These are phyloP conservation scores for Brienomyrus longianalis DNA, from an alignment of 2,113 vertebrate genomes.

Conservation along the genomic window DNA sequence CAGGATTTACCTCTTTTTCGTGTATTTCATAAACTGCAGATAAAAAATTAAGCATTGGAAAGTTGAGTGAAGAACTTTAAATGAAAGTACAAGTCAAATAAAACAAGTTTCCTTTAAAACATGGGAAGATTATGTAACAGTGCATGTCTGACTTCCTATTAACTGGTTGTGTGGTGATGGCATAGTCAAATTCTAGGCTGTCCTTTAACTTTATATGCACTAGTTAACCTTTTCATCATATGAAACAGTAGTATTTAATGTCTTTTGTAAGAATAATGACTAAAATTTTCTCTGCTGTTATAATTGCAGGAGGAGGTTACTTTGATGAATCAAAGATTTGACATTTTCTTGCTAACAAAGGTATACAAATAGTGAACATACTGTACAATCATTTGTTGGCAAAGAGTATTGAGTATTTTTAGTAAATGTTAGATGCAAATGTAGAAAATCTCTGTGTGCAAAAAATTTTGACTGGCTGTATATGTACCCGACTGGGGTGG, in stretches of 20 bases:
- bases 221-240: not conserved
- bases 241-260: not conserved
- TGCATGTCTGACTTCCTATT: not conserved
- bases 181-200: not conserved
- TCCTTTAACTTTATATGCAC: not conserved
- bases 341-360: not conserved
- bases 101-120: not conserved
- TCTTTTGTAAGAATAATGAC: not conserved
- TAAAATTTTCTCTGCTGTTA: not conserved
- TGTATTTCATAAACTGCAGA: not conserved
- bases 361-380: not conserved
- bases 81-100: not conserved
- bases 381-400: not conserved
- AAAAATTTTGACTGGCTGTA: too few relatives aligned
- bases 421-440: not conserved
- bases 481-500: not conserved
- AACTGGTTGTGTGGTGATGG: not conserved
- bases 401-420: not conserved
- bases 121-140: not conserved
- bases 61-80: not conserved
- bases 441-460: not conserved
- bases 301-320: not conserved
- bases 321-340: not conserved
- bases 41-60: not conserved
- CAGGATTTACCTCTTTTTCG: not conserved